Evolutionary conservation across 2,113 vertebrate genomes (phyloP).

Genomic region (Athene noctua): DNA sequence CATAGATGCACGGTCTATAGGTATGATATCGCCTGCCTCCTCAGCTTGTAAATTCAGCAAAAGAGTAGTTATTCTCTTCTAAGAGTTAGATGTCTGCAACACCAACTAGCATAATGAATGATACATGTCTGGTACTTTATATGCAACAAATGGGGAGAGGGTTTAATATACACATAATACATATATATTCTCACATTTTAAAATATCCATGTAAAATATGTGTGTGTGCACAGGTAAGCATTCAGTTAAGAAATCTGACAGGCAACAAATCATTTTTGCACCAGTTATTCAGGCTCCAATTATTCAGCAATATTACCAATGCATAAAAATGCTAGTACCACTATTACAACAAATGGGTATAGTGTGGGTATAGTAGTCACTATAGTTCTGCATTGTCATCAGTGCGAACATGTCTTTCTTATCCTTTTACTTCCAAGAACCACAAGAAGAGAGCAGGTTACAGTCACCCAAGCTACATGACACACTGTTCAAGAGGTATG

Average conservation of each 20-base stretch:
- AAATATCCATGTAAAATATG: not conserved
- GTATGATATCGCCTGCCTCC: not conserved
- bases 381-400: not conserved
- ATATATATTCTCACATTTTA: not conserved
- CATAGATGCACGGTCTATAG: not conserved
- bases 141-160: fast-evolving
- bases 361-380: fast-evolving
- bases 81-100: not conserved
- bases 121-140: not conserved
- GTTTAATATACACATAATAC: not conserved
- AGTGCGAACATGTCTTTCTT: fast-evolving
- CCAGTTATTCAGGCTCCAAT: not conserved
- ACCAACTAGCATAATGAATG: not conserved
- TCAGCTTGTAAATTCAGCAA: not conserved
- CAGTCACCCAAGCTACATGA: not conserved
- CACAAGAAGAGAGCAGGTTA: not conserved
- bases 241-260: not conserved
- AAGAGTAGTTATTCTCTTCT: not conserved
- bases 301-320: not conserved
- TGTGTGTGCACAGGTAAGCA: not conserved
- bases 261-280: not conserved
- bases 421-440: not conserved
- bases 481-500: not conserved
- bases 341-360: not conserved
- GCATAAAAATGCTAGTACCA: not conserved